Conservation (phyloP, 2,888 invertebrate species). For the Heliconius aoede region DNA sequence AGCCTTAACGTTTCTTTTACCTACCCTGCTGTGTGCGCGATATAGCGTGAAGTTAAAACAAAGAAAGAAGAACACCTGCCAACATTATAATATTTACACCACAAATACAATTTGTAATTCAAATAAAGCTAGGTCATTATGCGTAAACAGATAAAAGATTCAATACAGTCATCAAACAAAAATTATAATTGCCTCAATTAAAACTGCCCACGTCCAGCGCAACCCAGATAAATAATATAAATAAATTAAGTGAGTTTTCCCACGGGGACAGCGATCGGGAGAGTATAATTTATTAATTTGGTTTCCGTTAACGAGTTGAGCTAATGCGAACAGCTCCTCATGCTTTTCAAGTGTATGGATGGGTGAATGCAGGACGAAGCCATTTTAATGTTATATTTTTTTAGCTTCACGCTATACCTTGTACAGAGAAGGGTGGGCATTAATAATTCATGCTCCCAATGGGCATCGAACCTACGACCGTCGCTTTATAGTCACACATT, state of each 20-base stretch:
- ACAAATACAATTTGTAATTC: conserved; percentile 9
- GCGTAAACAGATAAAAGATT: conserved; percentile 18
- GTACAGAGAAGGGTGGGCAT: too few relatives aligned
- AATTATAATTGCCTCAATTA: conserved; percentile 39
- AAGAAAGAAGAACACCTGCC: neutral
- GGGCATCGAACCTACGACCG: too few relatives aligned
- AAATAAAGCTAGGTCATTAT: conserved; percentile 18
- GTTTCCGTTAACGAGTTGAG: conserved; percentile 74
- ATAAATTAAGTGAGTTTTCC: conserved; percentile 62
- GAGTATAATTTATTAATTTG: conserved; percentile 79
- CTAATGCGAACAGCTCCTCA: conserved; percentile 65
- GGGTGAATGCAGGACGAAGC: conserved; percentile 57
- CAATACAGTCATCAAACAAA: conserved; percentile 35
- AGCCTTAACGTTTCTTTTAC: too few relatives aligned
- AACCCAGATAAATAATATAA: conserved; percentile 54
- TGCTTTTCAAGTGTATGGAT: conserved; percentile 59
- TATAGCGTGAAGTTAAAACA: neutral
- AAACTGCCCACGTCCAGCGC: conserved; percentile 50
- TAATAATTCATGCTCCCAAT: too few relatives aligned
- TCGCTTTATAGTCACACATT: too few relatives aligned
- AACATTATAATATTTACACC: neutral
- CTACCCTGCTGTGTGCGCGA: too few relatives aligned
- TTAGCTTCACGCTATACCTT: too few relatives aligned
- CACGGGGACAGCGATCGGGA: conserved; percentile 71
- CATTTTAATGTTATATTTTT: too few relatives aligned